Evolutionary conservation across 2,797 vertebrate species (phyloP), one percentile per base, ranked within the genome.

Genomic region (Muraenolepis orangiensis): DNA sequence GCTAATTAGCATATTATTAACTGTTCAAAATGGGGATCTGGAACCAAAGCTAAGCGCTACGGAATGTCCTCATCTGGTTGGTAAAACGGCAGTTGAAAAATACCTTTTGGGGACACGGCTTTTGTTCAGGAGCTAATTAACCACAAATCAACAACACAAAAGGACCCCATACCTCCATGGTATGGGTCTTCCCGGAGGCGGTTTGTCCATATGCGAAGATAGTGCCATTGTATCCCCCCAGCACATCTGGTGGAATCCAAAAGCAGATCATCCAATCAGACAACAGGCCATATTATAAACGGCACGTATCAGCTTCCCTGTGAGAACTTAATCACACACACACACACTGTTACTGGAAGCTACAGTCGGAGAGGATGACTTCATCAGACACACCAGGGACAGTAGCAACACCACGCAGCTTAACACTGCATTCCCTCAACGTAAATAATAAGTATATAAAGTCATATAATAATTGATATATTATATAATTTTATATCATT

Each of bases 171-270:
- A 96, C 96, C 95, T 96, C 96, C 96, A 96, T 97, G 78, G 96
- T 97, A 84, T 97, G 96, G 76, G 95, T 97, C 87, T 97, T 97
- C 83, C 96, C 96, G 2, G 96, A 97, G 32, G 96, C 91, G 0
- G 96, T 96, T 82, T 96, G 95, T 86, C 96, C 95, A 3, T 96
- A 96, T 76, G 95, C 95, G n/a, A 97, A 97, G 83, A 97, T 97
- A 75, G 96, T 97, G 34, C 96, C 96, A 38, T 97, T 97, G 86
- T 97, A 97, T 74, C 96, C 96, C 13, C 87, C 93, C 81, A 97
- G 89, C 70, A 96, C 96, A 79, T 97, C 96, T 97, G 79, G 28
- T 13, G 66, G 20, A 31, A 31, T 31, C 12, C 12, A 67, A 67
- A 31, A 64, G 12, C 57, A 64, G n/a, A 26, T 64, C 57, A 26